Conservation (phyloP, 2,888 invertebrate species). For the Drosophila mercatorum region DNA sequence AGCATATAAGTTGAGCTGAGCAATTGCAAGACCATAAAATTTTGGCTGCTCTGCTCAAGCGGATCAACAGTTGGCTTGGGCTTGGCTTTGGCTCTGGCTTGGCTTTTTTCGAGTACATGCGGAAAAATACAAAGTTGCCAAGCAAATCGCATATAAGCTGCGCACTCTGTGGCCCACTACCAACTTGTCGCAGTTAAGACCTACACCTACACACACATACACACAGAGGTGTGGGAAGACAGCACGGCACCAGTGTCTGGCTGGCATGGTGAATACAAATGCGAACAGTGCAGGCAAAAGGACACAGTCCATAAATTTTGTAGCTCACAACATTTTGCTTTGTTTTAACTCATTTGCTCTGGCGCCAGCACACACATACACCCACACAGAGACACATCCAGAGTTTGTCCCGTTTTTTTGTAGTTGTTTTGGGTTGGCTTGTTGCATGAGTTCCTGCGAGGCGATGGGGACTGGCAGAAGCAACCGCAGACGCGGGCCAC, state of each 20-base stretch:
- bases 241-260: slow-evolving; percentile 22
- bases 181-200: slow-evolving; percentile 36
- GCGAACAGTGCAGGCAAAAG: slow-evolving; percentile 52
- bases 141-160: slow-evolving; percentile 65
- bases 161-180: slow-evolving; percentile 38
- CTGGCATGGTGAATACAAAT: slow-evolving; percentile 59
- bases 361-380: slow-evolving; percentile 22
- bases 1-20: slow-evolving; percentile 27
- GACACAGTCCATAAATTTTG: slow-evolving; percentile 74
- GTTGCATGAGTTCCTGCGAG: neutral
- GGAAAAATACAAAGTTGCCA: slow-evolving; percentile 66
- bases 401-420: neutral
- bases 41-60: slow-evolving; percentile 37
- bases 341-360: slow-evolving; percentile 68
- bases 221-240: slow-evolving; percentile 4
- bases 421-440: neutral
- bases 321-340: slow-evolving; percentile 60
- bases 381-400: neutral
- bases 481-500: slow-evolving; percentile 47
- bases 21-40: slow-evolving; percentile 37
- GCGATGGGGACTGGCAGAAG: slow-evolving; percentile 1
- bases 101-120: slow-evolving; percentile 28
- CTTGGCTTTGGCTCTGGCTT: neutral
- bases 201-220: slow-evolving; percentile 6
- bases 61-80: slow-evolving; percentile 71